phyloP scores from a whole-genome alignment of 2,797 vertebrate species.

The Molossus alvarezi region DNA sequence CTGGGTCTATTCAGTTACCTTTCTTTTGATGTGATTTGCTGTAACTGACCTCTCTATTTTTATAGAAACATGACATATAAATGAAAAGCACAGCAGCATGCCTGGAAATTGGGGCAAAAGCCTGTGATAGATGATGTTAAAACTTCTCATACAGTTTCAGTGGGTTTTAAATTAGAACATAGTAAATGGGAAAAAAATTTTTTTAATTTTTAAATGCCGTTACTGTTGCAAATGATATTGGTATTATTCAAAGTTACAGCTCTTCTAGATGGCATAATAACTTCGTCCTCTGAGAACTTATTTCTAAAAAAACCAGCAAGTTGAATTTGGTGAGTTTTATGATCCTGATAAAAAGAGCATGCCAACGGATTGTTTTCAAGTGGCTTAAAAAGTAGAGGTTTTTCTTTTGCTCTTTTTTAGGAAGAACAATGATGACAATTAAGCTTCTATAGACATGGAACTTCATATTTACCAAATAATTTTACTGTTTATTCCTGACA shows the following conservation, averaged over 20 bases:
- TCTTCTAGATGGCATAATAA: constrained; percentile 65
- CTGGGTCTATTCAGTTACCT: constrained; percentile 87
- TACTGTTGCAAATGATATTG: constrained; percentile 57
- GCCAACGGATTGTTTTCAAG: constrained; percentile 69
- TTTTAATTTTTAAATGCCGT: background rate
- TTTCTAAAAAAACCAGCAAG: constrained; percentile 45
- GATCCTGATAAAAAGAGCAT: constrained; percentile 58
- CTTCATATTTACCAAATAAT: constrained; percentile 16
- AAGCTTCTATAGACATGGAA: background rate
- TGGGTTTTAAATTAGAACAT: constrained; percentile 74
- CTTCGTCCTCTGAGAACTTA: constrained; percentile 66
- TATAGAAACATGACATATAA: constrained; percentile 81
- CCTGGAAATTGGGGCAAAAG: constrained; percentile 78
- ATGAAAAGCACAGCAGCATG: constrained; percentile 80
- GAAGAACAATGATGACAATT: constrained; percentile 56
- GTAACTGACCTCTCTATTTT: constrained; percentile 83
- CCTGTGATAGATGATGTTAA: constrained; percentile 58
- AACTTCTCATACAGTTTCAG: constrained; percentile 74
- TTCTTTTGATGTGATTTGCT: constrained; percentile 88
- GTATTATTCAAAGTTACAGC: constrained; percentile 42
- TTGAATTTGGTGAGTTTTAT: constrained; percentile 71
- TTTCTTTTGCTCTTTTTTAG: constrained; percentile 43
- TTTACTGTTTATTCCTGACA: constrained; percentile 1
- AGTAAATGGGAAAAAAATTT: constrained; percentile 74
- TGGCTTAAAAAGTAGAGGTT: constrained; percentile 59